These are phyloP conservation scores for Drosophila ohnishii DNA, from an alignment of 1,140 invertebrate species.

Conservation along the genomic window DNA sequence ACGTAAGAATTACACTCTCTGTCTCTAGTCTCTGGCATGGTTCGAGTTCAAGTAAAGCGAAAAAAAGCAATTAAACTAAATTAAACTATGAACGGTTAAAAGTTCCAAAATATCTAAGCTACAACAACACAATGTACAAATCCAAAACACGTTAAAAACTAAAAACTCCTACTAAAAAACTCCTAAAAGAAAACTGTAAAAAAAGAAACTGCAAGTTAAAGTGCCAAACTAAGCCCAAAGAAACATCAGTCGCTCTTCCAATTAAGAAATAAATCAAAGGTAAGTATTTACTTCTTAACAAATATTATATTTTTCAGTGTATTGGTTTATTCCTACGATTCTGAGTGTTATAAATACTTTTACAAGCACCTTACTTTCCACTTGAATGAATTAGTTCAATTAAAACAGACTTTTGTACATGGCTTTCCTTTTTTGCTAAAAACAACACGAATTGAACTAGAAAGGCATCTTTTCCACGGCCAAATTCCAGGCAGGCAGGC, in stretches of 20 bases:
- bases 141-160: slow-evolving; percentile 39
- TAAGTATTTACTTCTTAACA: slow-evolving; percentile 15
- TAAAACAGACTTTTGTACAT: slow-evolving; percentile 9
- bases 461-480: slow-evolving; percentile 61
- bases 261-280: slow-evolving; percentile 12
- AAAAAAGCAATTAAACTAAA: slow-evolving; percentile 19
- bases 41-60: slow-evolving; percentile 27
- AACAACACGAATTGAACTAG: slow-evolving; percentile 13
- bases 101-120: slow-evolving; percentile 29
- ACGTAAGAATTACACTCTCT: slow-evolving; percentile 29
- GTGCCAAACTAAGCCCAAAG: slow-evolving; percentile 21
- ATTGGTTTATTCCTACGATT: slow-evolving; percentile 33
- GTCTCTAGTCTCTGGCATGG: slow-evolving; percentile 48
- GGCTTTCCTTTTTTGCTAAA: slow-evolving; percentile 6
- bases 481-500: slow-evolving; percentile 75
- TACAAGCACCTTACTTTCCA: slow-evolving; percentile 33
- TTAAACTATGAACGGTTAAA: slow-evolving; percentile 32
- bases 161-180: slow-evolving; percentile 26
- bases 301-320: slow-evolving; percentile 9
- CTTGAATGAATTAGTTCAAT: slow-evolving; percentile 40
- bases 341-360: slow-evolving; percentile 24
- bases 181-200: slow-evolving; percentile 2
- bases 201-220: slow-evolving; percentile 13
- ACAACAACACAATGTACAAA: slow-evolving; percentile 45
- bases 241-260: slow-evolving; percentile 24